Base-by-base conservation (phyloP, 2,113 vertebrate species). In the Grallaria varia region DNA sequence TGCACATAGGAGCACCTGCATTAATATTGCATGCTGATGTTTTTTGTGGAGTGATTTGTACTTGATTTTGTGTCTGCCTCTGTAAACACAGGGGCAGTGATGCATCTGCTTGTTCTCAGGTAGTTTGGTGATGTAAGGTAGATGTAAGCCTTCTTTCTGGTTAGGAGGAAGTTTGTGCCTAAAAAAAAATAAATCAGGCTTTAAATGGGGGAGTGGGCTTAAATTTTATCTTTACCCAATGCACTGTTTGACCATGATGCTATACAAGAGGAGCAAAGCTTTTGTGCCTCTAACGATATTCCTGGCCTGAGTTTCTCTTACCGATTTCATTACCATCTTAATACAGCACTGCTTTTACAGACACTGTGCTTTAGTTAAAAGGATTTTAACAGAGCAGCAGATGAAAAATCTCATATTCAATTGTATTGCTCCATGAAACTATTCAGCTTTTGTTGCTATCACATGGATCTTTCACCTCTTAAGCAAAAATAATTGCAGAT, bases 401-500 rank as follows among this genome's bases (percentile, higher is more conserved):
- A 56, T 91, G 31, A 85, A 85, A 77, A 76, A 50, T 74, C 71
- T 73, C 31, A 4, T 30, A 45, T 90, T 73, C 56, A 78, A 59
- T 74, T 90, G 8, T 50, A 73, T 39, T 80, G 30, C 50, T 83
- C 20, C 37, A 9, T 55, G 33, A 47, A 86, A 78, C 40, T 45
- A 15, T 88, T 58, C 55, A 78, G 27, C 14, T 77, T 71, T 66
- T 85, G 9, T 66, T 88, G 37, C 30, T 67, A 0, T 67, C 20
- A 13, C 15, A 23, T 86, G 74, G 87, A 74, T 52, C 58, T 83
- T 96, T 97, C 62, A 73, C 77, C 63, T 92, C 53, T 90, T 45
- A 74, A 64, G 59, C 25, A 90, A 89, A 96, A 95, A 40, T 85
- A 87, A 87, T 92, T 95, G 50, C 67, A 92, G 49, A 18, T 81